Evolutionary conservation across 2,113 vertebrate species (phyloP).

Genomic region (Cephalopholis sonnerati): DNA sequence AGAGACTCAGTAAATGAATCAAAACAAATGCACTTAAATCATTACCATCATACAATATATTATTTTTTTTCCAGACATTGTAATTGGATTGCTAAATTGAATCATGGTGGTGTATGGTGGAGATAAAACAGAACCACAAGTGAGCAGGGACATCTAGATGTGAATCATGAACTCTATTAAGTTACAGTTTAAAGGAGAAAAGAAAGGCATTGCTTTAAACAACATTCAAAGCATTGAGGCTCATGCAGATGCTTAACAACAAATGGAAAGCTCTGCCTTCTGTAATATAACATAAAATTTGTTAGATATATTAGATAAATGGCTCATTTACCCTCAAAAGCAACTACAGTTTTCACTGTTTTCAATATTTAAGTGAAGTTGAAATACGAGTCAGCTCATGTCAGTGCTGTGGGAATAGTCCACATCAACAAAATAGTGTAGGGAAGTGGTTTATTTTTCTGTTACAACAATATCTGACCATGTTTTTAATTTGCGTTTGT

Average conservation of each 20-base stretch:
- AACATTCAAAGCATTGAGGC: not conserved
- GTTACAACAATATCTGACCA: not conserved
- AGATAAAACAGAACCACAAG: constrained; percentile 85
- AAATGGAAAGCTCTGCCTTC: not conserved
- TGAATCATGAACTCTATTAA: constrained; percentile 36
- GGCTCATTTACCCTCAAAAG: not conserved
- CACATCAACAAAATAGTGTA: not conserved
- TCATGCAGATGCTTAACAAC: not conserved
- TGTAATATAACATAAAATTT: too few relatives aligned
- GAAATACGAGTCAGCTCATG: not conserved
- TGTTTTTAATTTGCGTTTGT: not conserved
- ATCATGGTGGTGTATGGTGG: constrained; percentile 63
- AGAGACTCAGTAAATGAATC: constrained; percentile 84
- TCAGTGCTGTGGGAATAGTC: not conserved
- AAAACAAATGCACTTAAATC: constrained; percentile 82
- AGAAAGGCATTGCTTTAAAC: not conserved
- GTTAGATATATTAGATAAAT: too few relatives aligned
- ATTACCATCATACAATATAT: constrained; percentile 77
- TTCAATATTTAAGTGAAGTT: not conserved
- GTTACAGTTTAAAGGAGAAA: constrained; percentile 31
- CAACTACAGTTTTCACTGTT: not conserved
- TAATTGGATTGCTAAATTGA: constrained; percentile 64
- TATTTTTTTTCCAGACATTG: constrained; percentile 55
- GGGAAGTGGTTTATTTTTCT: not conserved
- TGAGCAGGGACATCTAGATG: constrained; percentile 93